Evolutionary conservation across 1,140 invertebrate species (phyloP).

Genomic region (Zelostemma sp.): DNA sequence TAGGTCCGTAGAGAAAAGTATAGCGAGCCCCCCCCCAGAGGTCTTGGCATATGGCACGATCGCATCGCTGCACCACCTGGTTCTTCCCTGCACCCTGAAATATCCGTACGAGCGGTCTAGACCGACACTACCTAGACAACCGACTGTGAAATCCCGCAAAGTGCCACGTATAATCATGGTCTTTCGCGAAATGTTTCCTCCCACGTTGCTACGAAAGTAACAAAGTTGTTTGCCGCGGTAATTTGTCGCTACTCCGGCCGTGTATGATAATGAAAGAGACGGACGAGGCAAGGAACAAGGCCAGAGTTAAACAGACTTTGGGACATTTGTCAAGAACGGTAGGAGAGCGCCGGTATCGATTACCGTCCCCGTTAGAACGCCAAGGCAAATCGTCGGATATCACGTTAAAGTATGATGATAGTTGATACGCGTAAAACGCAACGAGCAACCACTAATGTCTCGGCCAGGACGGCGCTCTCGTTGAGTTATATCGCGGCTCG

Average conservation of each 20-base stretch:
- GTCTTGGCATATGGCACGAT: conserved; percentile 67
- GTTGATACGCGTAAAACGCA: conserved; percentile 63
- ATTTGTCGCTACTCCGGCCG: conserved; percentile 41
- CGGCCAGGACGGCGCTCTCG: conserved; percentile 31
- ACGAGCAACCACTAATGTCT: conserved; percentile 60
- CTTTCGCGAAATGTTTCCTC: neutral
- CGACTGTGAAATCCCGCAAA: conserved; percentile 30
- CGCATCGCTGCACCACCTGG: conserved; percentile 66
- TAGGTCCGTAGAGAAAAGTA: conserved; percentile 43
- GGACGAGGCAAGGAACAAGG: conserved; percentile 30
- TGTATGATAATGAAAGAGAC: conserved; percentile 46
- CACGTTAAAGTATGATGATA: conserved; percentile 68
- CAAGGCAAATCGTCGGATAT: conserved; percentile 63
- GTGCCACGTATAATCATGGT: neutral
- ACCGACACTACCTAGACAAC: conserved; percentile 32
- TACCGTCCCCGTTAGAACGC: conserved; percentile 55
- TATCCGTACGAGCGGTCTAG: conserved; percentile 31
- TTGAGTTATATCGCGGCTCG: conserved; percentile 34
- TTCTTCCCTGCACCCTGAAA: conserved; percentile 50
- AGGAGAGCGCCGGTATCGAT: conserved; percentile 58
- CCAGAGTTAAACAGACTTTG: conserved; percentile 48
- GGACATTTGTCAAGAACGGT: conserved; percentile 53
- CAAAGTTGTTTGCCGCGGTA: conserved; percentile 32
- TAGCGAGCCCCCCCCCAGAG: conserved; percentile 57
- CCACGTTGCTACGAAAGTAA: conserved; percentile 5